phyloP scores from a whole-genome alignment of 2,797 vertebrate genomes.

The Phataginus tricuspis region DNA sequence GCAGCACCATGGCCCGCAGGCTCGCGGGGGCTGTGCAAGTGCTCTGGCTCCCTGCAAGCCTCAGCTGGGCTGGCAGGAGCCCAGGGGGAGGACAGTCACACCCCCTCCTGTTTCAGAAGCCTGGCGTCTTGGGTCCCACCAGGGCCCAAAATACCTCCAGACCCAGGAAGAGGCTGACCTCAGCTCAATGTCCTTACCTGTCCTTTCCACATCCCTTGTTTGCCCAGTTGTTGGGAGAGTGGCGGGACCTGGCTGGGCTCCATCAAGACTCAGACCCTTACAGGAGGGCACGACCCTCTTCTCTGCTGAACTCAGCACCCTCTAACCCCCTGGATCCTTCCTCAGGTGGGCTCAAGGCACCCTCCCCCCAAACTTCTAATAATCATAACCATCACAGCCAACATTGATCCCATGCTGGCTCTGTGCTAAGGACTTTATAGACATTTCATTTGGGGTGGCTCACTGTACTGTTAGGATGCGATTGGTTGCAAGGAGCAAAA shows the following conservation, averaged over 20 bases:
- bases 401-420: not conserved
- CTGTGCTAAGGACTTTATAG: not conserved
- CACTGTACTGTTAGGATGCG: not conserved
- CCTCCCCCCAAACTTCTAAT: not conserved
- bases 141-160: constrained; percentile 61
- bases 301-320: not conserved
- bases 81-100: constrained; percentile 42
- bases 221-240: not conserved
- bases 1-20: not conserved
- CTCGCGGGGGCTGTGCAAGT: not conserved
- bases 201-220: not conserved
- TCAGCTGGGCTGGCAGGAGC: constrained; percentile 60
- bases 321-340: not conserved
- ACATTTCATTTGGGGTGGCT: not conserved
- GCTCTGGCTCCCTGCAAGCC: not conserved
- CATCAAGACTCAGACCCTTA: not conserved
- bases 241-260: not conserved
- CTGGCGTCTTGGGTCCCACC: constrained; percentile 26
- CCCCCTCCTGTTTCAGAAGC: constrained; percentile 45
- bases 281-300: not conserved
- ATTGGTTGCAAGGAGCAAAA: not conserved
- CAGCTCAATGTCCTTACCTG: not conserved
- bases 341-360: not conserved
- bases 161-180: not conserved
- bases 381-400: not conserved